phyloP scores from a whole-genome alignment of 2,888 invertebrate genomes.

The Caenorhabditis macrosperma region DNA sequence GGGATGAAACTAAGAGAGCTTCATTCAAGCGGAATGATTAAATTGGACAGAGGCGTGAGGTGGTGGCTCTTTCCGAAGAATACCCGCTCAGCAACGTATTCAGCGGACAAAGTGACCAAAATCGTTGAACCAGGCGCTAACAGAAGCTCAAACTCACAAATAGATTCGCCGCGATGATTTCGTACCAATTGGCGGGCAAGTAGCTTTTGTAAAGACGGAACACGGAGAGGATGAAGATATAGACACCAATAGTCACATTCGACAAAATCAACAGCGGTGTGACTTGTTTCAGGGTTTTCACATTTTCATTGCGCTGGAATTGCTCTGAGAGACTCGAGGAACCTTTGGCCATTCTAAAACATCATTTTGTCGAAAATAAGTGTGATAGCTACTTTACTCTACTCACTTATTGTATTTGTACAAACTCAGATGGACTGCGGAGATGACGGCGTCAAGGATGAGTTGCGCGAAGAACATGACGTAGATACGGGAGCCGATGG shows the following conservation, averaged over 20 bases:
- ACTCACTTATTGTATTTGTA: slow-evolving; percentile 40
- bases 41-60: not conserved
- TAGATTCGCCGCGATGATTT: slow-evolving; percentile 44
- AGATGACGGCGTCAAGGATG: slow-evolving; percentile 24
- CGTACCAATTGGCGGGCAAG: slow-evolving; percentile 46
- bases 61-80: no score
- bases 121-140: no score
- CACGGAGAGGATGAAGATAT: slow-evolving; percentile 42
- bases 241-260: slow-evolving; percentile 36
- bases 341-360: slow-evolving; percentile 26
- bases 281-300: slow-evolving; percentile 38
- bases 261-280: slow-evolving; percentile 25
- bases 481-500: slow-evolving; percentile 36
- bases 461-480: slow-evolving; percentile 48
- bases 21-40: not conserved
- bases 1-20: not conserved
- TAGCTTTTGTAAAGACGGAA: slow-evolving; percentile 34
- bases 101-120: no score
- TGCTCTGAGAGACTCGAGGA: slow-evolving; percentile 34
- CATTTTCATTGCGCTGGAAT: slow-evolving; percentile 49
- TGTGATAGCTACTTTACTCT: not conserved
- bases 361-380: not conserved
- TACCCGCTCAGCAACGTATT: no score
- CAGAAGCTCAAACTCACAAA: slow-evolving; percentile 35
- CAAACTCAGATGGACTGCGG: slow-evolving; percentile 22